phyloP scores from a whole-genome alignment of 2,888 invertebrate species.

The Myathropa florea region DNA sequence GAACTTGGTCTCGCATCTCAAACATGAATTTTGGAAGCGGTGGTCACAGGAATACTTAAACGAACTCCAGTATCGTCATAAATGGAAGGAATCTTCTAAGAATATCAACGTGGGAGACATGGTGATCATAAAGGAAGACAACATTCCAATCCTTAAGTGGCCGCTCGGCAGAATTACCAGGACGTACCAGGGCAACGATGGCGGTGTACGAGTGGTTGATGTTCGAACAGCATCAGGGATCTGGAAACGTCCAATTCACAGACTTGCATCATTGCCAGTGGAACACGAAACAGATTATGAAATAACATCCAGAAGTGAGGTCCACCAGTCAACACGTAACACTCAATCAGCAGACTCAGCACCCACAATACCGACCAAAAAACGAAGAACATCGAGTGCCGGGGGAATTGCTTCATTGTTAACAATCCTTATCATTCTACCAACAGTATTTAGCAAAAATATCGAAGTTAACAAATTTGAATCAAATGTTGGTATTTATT shows the following conservation, averaged over 20 bases:
- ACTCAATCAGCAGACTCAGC: background rate
- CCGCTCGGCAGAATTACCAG: conserved; percentile 8
- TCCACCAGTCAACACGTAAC: background rate
- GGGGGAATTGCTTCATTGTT: conserved; percentile 1
- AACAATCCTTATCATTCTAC: conserved; percentile 2
- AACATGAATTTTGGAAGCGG: conserved; percentile 33
- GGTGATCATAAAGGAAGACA: conserved; percentile 38
- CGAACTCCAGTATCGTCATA: too few species aligned
- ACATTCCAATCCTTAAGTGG: background rate
- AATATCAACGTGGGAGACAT: conserved; percentile 4
- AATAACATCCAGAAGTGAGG: background rate
- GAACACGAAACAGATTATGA: conserved; percentile 1
- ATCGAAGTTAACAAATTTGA: conserved; percentile 19
- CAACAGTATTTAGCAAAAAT: background rate
- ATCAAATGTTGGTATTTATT: too few species aligned
- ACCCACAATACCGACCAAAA: background rate
- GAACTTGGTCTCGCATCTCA: background rate
- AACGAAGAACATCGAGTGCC: too few species aligned
- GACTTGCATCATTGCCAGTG: conserved; percentile 9
- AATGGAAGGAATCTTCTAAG: too few species aligned
- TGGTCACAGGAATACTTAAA: too few species aligned
- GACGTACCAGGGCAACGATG: conserved; percentile 27
- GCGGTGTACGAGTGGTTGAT: conserved; percentile 28
- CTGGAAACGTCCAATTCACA: too few species aligned
- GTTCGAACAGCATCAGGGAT: conserved; percentile 22